A percentile compares a stretch with the other conserved stretches of the same genome.
Evolutionary conservation across 2,888 invertebrate species (phyloP).

Genomic region (Trachelus troglodyta): DNA sequence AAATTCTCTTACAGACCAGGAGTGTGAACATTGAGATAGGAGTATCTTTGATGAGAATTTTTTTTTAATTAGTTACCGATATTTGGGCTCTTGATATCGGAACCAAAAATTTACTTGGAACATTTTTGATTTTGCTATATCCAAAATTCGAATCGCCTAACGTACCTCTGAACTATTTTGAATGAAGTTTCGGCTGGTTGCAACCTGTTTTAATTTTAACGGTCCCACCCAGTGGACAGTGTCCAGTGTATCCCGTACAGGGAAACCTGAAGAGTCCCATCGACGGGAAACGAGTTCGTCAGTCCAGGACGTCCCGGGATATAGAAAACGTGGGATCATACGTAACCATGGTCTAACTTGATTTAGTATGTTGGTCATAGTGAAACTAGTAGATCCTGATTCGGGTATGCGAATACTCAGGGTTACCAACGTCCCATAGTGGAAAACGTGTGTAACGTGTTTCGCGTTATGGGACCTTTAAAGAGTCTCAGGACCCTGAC

Average conservation of each 20-base stretch:
- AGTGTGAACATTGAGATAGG: background rate
- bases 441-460: conserved; percentile 52
- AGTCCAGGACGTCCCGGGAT: conserved; percentile 37
- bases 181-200: background rate
- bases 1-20: background rate
- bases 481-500: conserved; percentile 40
- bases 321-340: conserved; percentile 40
- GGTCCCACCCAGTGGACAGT: conserved; percentile 4
- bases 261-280: conserved; percentile 5
- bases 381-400: conserved; percentile 20
- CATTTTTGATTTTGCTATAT: background rate
- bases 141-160: background rate
- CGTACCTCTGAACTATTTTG: background rate
- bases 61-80: background rate
- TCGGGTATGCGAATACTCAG: conserved; percentile 19
- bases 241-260: background rate
- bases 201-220: background rate
- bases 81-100: background rate
- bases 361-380: conserved; percentile 42
- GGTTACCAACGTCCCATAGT: conserved; percentile 15
- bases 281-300: conserved; percentile 38
- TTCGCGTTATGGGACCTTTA: conserved; percentile 49
- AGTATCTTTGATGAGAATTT: background rate
- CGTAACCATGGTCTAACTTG: conserved; percentile 36
- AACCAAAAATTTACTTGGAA: too few species aligned